Conservation (phyloP, 2,113 vertebrate genomes). For the Lophochroa leadbeateri region DNA sequence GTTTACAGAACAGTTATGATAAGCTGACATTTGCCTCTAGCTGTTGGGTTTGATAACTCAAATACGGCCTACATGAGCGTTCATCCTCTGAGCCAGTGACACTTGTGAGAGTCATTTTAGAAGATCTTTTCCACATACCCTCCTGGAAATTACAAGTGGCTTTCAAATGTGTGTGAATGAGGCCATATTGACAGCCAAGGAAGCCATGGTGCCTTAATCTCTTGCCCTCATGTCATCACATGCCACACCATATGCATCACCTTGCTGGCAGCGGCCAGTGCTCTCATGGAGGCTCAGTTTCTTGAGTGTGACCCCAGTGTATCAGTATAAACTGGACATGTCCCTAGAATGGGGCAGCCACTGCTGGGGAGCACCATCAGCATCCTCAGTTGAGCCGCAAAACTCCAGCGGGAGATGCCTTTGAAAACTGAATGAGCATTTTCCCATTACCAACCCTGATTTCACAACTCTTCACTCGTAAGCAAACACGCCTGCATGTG, state of each 20-base stretch:
- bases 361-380: accelerated
- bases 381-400: background rate
- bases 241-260: accelerated
- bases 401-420: background rate
- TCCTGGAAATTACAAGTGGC: background rate
- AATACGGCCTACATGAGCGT: background rate
- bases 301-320: background rate
- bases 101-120: accelerated
- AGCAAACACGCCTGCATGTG: background rate
- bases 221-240: background rate
- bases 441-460: background rate
- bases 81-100: background rate
- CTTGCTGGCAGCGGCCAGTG: accelerated
- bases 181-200: background rate
- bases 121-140: background rate
- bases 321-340: background rate
- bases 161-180: background rate
- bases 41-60: slow-evolving; percentile 36
- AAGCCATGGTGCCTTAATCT: background rate
- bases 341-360: accelerated
- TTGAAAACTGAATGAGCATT: background rate
- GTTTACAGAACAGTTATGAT: slow-evolving; percentile 49
- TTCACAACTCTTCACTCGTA: background rate
- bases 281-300: background rate
- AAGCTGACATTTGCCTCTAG: slow-evolving; percentile 48